These are phyloP conservation scores for Cerceris rybyensis DNA, from an alignment of 2,888 invertebrate species.

Conservation along the genomic window DNA sequence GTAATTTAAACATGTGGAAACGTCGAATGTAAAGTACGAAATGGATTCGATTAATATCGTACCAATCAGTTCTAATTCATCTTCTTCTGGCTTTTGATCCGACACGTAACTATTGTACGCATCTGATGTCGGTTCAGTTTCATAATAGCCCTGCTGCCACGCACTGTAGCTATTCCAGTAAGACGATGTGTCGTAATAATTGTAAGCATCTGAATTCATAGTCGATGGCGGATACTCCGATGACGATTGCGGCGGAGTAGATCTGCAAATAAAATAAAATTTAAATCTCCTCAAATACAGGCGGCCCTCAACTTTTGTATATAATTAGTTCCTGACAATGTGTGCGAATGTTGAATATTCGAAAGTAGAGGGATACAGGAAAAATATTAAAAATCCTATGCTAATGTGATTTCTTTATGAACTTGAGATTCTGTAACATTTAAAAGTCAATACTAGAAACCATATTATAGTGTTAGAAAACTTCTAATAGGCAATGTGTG, in stretches of 20 bases:
- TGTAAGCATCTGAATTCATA: slow-evolving; percentile 77
- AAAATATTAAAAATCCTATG: too few species aligned
- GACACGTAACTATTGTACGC: slow-evolving; percentile 82
- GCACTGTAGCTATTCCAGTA: slow-evolving; percentile 94
- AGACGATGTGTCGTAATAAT: slow-evolving; percentile 92
- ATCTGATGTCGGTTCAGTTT: slow-evolving; percentile 83
- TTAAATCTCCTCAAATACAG: slow-evolving; percentile 12
- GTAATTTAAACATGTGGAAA: slow-evolving; percentile 15
- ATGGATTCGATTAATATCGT: slow-evolving; percentile 62
- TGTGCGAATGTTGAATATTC: too few species aligned
- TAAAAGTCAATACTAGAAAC: too few species aligned
- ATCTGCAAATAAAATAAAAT: slow-evolving; percentile 80
- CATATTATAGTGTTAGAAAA: too few species aligned
- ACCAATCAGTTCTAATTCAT: slow-evolving; percentile 90
- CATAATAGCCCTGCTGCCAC: slow-evolving; percentile 90
- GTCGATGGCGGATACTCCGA: slow-evolving; percentile 78
- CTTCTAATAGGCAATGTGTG: too few species aligned
- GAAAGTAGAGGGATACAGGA: too few species aligned
- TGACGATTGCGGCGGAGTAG: slow-evolving; percentile 84
- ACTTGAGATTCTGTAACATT: too few species aligned
- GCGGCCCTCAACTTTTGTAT: too few species aligned
- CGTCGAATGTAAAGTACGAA: background rate
- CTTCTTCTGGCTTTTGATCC: slow-evolving; percentile 83
- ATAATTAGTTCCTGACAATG: too few species aligned
- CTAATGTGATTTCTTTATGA: too few species aligned